These are phyloP conservation scores for Hoplias malabaricus DNA, from an alignment of 2,113 vertebrate species.

Conservation along the genomic window DNA sequence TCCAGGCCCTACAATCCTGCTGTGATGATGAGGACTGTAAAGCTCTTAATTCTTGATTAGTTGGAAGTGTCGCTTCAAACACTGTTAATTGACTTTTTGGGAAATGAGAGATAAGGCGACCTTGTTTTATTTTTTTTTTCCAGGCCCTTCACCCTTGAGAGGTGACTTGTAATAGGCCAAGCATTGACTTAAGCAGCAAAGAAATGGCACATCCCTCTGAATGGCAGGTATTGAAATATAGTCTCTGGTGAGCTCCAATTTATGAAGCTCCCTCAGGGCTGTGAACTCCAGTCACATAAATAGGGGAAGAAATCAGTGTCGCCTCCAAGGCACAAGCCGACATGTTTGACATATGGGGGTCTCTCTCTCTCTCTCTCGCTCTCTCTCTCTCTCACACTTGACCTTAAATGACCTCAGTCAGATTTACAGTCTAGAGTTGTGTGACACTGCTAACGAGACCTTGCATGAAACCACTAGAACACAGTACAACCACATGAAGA, in stretches of 20 bases:
- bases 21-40: background rate
- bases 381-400: slow-evolving; percentile 19
- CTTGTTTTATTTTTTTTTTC: background rate
- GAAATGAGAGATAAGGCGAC: background rate
- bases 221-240: slow-evolving; percentile 35
- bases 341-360: slow-evolving; percentile 35
- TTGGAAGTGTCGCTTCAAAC: background rate
- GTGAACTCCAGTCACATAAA: slow-evolving; percentile 37
- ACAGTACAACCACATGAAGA: background rate
- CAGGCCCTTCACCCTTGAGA: background rate
- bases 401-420: slow-evolving; percentile 32
- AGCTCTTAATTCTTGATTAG: slow-evolving; percentile 13
- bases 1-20: background rate
- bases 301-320: slow-evolving; percentile 36
- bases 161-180: background rate
- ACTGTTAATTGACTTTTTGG: slow-evolving; percentile 17
- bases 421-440: slow-evolving; percentile 15
- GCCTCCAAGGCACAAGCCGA: slow-evolving; percentile 34
- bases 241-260: slow-evolving; percentile 21
- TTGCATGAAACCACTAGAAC: background rate
- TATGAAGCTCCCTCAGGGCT: slow-evolving; percentile 37
- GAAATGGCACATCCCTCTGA: background rate
- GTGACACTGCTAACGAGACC: slow-evolving; percentile 10
- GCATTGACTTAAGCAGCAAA: slow-evolving; percentile 7
- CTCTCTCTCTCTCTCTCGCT: background rate